Evolutionary conservation across 1,140 invertebrate genomes (phyloP).

Genomic region (Drosophila teissieri): DNA sequence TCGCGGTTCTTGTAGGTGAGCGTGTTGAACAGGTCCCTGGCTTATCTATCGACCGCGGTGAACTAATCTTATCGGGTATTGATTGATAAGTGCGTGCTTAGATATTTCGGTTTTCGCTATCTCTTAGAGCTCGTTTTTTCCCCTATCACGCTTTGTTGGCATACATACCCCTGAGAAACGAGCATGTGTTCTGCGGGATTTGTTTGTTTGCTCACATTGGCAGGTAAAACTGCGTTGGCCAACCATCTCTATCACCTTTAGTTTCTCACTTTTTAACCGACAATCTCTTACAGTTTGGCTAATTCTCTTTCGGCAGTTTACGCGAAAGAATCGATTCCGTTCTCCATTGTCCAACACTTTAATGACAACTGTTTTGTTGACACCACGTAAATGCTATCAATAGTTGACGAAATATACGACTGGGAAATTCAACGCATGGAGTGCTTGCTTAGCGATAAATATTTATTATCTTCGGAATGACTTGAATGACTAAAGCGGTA

Average conservation of each 20-base stretch:
- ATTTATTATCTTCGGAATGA: constrained; percentile 40
- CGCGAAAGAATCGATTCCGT: background rate
- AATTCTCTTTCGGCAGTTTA: background rate
- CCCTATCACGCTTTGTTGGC: constrained; percentile 40
- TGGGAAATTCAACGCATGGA: constrained; percentile 10
- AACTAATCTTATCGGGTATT: constrained; percentile 65
- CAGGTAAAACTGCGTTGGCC: constrained; percentile 11
- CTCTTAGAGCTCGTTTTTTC: constrained; percentile 19
- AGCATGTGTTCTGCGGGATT: constrained; percentile 33
- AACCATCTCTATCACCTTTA: background rate
- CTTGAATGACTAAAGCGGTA: background rate
- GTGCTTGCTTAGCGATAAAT: constrained; percentile 12
- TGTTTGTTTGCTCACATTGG: background rate
- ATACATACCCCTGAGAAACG: constrained; percentile 16
- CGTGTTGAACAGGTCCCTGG: constrained; percentile 31
- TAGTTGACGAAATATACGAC: background rate
- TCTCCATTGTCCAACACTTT: background rate
- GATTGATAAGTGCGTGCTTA: constrained; percentile 59
- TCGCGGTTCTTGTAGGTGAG: constrained; percentile 7
- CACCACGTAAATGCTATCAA: constrained; percentile 21
- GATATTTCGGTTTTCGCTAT: constrained; percentile 35
- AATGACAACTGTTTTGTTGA: constrained; percentile 15
- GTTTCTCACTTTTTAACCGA: background rate
- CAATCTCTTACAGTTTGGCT: background rate
- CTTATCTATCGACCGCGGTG: constrained; percentile 43